These are phyloP conservation scores for Darevskia nairensis DNA, from an alignment of 2,797 vertebrate genomes.

Conservation along the genomic window DNA sequence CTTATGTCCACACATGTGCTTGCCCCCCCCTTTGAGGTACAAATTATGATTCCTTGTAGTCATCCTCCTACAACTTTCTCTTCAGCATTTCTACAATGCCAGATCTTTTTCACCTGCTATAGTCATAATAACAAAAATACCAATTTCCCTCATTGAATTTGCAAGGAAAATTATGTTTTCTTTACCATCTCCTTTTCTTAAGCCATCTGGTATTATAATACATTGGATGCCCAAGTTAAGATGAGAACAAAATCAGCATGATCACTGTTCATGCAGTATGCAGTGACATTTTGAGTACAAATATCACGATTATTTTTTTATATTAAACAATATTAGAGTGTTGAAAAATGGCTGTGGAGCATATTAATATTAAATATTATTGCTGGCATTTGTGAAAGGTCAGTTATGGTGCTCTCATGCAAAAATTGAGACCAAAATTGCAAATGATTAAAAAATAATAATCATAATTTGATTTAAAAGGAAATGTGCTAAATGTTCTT, in stretches of 20 bases:
- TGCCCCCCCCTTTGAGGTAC: background rate
- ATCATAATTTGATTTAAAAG: conserved; percentile 75
- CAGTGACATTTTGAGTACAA: conserved; percentile 83
- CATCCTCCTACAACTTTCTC: background rate
- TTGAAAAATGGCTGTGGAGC: conserved; percentile 79
- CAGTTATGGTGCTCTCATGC: conserved; percentile 72
- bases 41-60: background rate
- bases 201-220: conserved; percentile 54
- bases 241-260: conserved; percentile 68
- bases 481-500: conserved; percentile 67
- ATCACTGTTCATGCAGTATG: conserved; percentile 76
- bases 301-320: conserved; percentile 83
- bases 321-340: conserved; percentile 82
- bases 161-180: conserved; percentile 25
- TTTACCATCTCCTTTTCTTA: conserved; percentile 59
- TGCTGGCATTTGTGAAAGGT: conserved; percentile 83
- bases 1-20: too few species aligned
- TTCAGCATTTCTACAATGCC: background rate
- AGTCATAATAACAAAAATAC: conserved; percentile 11
- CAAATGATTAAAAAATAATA: conserved; percentile 63
- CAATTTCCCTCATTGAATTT: background rate
- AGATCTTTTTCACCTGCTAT: background rate
- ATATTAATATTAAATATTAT: conserved; percentile 84
- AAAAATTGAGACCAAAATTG: conserved; percentile 69
- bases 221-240: conserved; percentile 69